Evolutionary conservation across 2,797 vertebrate genomes (phyloP).

Genomic region (Amblyopsis hoosieri): DNA sequence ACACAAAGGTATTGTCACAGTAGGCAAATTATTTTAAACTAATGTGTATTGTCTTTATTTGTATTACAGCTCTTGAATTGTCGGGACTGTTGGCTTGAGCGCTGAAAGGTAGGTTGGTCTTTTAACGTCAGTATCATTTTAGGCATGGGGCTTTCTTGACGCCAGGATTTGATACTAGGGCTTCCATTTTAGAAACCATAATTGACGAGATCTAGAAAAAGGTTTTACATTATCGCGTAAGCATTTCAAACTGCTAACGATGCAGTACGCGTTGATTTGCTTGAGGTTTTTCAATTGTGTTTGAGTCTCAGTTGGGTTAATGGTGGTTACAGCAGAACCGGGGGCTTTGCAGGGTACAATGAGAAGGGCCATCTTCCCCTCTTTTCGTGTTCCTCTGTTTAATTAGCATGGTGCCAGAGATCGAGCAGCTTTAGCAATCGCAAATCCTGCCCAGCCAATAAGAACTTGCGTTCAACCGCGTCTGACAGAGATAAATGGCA

Average conservation of each 20-base stretch:
- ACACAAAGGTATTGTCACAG: conserved; percentile 16
- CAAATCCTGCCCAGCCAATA: conserved; percentile 74
- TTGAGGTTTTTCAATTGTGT: conserved; percentile 27
- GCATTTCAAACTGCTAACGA: conserved; percentile 9
- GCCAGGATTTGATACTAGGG: too few species aligned
- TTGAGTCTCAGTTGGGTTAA: conserved; percentile 28
- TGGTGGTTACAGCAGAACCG: conserved; percentile 38
- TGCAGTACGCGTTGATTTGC: conserved; percentile 4
- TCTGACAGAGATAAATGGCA: conserved; percentile 79
- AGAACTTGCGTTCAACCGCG: conserved; percentile 73
- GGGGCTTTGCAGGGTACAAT: conserved; percentile 28
- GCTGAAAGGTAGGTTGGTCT: conserved; percentile 72
- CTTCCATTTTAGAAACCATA: background rate
- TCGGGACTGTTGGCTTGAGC: conserved; percentile 66
- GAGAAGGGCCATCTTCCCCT: conserved; percentile 29
- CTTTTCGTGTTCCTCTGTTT: conserved; percentile 53
- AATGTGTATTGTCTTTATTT: conserved; percentile 21
- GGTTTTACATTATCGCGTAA: conserved; percentile 7
- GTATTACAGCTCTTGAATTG: conserved; percentile 69
- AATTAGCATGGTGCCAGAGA: conserved; percentile 63
- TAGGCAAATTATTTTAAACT: conserved; percentile 12
- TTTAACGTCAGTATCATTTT: conserved; percentile 1
- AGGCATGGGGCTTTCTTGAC: too few species aligned
- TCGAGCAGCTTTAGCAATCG: conserved; percentile 66
- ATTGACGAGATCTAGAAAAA: background rate